Evolutionary conservation across 2,888 invertebrate species (phyloP).

Genomic region (Lamellibrachia columna): DNA sequence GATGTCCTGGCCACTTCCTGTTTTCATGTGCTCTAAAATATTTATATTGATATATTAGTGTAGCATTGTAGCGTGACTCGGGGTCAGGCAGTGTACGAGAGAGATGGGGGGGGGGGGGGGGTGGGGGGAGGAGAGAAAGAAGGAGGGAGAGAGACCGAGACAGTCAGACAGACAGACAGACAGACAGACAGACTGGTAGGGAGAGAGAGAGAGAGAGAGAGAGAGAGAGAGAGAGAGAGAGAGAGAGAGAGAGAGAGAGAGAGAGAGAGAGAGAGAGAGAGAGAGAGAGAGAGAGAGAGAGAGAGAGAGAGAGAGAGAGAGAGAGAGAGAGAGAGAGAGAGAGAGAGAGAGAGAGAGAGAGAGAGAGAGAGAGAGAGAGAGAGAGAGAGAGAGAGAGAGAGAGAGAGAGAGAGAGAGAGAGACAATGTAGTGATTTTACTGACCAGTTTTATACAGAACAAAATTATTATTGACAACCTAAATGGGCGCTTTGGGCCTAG

Average conservation of each 20-base stretch:
- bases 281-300: constrained; percentile 19
- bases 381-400: constrained; percentile 19
- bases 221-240: neutral
- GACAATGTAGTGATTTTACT: neutral
- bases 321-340: constrained; percentile 19
- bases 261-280: constrained; percentile 19
- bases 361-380: constrained; percentile 20
- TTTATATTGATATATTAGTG: neutral
- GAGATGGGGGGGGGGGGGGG: neutral
- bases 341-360: neutral
- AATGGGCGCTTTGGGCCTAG: neutral
- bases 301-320: constrained; percentile 19
- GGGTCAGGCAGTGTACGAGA: neutral
- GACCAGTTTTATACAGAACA: neutral
- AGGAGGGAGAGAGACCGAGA: neutral
- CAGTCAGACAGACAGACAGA: neutral
- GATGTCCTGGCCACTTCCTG: neutral
- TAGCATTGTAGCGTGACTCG: neutral
- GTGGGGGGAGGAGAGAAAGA: neutral
- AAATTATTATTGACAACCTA: neutral
- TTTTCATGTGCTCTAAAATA: neutral
- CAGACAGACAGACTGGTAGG: neutral
- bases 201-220: constrained; percentile 19
- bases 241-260: constrained; percentile 19
- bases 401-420: constrained; percentile 19